Base-by-base conservation (phyloP, 2,888 invertebrate species). In the Rhogogaster chlorosoma region DNA sequence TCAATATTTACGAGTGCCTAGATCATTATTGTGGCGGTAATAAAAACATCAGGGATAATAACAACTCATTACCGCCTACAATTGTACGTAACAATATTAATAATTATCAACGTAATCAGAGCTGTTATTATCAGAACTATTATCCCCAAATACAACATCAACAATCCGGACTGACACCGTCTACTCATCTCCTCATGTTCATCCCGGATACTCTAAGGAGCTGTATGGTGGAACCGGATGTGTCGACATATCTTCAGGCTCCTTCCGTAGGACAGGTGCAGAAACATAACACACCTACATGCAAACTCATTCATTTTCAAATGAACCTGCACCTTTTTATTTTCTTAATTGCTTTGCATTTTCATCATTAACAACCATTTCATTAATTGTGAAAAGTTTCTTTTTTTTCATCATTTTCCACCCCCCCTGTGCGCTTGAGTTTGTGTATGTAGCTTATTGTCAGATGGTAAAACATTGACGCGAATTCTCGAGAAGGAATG, bases 161-260 rank as follows among this genome's bases (percentile, higher is more conserved):
- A 64, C 83, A 83, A 70, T 83, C 91, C 90, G 91, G 90, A 90
- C 88, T 87, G 92, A 91, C 92, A 84, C 85, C 87, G 85, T 78
- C 90, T 90, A 90, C 94, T 93, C 93, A 92, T 91, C 93, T 93
- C 94, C 95, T 95, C 94, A 98, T 98, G 98, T 98, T 98, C 95
- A 97, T 98, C 96, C 98, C 98, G 95, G 98, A 98, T 95, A 96
- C 97, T 93, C 95, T 97, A 95, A 96, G 97, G 95, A 97, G 97
- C 97, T 98, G 97, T 96, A 98, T 98, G 98, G 97, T 98, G 96
- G 98, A 98, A 96, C 96, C 96, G 95, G 98, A 98, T 97, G 98
- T 98, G 95, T 97, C 98, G 94, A 97, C 97, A 94, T 98, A 98
- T 96, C 96, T 98, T 94, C 98, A 98, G 96, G 97, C 98, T 95